Evolutionary conservation across 2,797 vertebrate genomes (phyloP).

Genomic region (Anguilla megastoma): DNA sequence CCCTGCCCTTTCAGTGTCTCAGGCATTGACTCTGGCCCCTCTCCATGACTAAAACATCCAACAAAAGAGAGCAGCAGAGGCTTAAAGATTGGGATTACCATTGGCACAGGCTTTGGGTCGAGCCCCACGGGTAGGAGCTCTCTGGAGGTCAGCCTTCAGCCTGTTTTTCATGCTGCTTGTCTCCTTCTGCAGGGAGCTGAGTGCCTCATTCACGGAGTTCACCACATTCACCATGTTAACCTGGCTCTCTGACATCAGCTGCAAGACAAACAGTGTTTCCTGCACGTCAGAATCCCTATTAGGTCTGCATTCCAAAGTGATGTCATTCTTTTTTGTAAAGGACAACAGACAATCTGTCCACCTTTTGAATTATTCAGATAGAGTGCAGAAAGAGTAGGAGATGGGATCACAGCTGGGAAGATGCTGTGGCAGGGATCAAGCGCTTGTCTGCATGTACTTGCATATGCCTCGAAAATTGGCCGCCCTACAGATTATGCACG

Average conservation of each 20-base stretch:
- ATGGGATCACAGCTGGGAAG: no score
- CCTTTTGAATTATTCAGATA: no score
- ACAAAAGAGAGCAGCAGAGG: background rate
- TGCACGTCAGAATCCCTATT: background rate
- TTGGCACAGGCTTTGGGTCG: conserved; percentile 73
- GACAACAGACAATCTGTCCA: no score
- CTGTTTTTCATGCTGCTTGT: conserved; percentile 63
- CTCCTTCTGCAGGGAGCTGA: conserved; percentile 77
- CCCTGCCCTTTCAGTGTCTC: no score
- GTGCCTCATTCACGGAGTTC: conserved; percentile 75
- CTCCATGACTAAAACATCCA: background rate
- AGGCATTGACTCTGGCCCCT: background rate
- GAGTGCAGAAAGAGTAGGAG: no score
- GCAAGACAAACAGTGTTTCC: conserved; percentile 23
- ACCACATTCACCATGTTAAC: conserved; percentile 79
- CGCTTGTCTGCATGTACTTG: no score
- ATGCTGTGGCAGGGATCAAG: no score
- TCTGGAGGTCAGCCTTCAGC: conserved; percentile 78
- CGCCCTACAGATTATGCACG: no score
- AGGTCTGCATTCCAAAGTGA: background rate
- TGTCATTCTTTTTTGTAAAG: no score
- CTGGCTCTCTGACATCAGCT: conserved; percentile 84
- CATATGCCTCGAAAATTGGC: no score
- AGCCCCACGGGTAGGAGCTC: conserved; percentile 59
- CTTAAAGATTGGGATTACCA: conserved; percentile 56